Base-by-base conservation (phyloP, 2,888 invertebrate species). In the Chalcosyrphus nemorum region DNA sequence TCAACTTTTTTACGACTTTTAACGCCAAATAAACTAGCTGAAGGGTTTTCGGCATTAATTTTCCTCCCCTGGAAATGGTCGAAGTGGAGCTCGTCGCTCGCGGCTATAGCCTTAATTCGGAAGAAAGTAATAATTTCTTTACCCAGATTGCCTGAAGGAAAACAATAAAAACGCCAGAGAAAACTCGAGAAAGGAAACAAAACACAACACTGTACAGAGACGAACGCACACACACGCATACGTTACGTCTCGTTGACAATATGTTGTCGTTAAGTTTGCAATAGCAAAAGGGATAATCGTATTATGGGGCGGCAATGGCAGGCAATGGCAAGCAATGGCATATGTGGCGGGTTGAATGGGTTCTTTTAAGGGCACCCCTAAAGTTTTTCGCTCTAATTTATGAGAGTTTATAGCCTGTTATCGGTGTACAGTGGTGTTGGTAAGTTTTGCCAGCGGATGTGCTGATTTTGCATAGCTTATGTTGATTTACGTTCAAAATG, bases 71-170 rank as follows among this genome's bases (percentile, higher is more conserved):
- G 17, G 29, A 19, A 52, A 52, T 52, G 57, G 72, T n/a, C 52
- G n/a, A 5, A 6, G 19, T 21, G 7, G 35, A n/a, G 29, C 1
- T 27, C 5, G 24, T 13, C 38, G 32, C 24, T 7, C 43, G 52
- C 52, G 43, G 43, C 72, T 21, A 29, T n/a, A 9, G 38, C 9
- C 32, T 54, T 66, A 66, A 47, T 47, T 59, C 24, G 50, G n/a
- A 59, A 1, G 50, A 76, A 63, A 66, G 63, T 59, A 65, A 77
- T 76, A 77, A 82, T 66, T 81, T 32, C 35, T 15, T 41, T 59
- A 45, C 17, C 57, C 71, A 71, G 81, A 82, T 76, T 76, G 76
- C 59, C 45, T 56, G 59, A 61, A 72, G 65, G 63, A 71, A 66
- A 72, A 59, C 54, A 71, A 71, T 77, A 77, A 82, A 81, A 77